These are phyloP conservation scores for Oceanodroma leucorhoa DNA, from an alignment of 2,797 vertebrate species.

Conservation along the genomic window DNA sequence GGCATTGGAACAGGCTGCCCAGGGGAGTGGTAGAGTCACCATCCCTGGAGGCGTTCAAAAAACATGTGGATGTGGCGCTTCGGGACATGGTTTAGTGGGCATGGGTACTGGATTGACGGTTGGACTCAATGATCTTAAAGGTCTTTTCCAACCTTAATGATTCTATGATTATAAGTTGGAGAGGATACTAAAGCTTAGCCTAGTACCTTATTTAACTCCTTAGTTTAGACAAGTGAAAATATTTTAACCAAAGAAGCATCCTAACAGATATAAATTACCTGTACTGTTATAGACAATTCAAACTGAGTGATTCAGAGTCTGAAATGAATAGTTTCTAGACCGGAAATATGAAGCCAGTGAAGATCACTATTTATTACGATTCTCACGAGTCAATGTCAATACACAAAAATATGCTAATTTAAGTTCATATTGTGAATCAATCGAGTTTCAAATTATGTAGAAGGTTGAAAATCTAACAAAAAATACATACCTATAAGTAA, in stretches of 20 bases:
- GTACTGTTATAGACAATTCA: background rate
- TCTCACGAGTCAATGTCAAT: background rate
- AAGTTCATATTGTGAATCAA: background rate
- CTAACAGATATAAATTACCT: background rate
- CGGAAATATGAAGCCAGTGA: background rate
- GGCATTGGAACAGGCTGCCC: too few relatives aligned
- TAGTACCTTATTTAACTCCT: background rate
- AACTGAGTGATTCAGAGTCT: background rate
- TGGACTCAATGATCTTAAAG: too few relatives aligned
- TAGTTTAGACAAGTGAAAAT: background rate
- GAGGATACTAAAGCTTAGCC: background rate
- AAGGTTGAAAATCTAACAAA: background rate
- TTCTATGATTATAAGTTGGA: background rate
- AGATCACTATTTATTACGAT: background rate
- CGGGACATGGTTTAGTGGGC: too few relatives aligned
- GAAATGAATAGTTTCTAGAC: background rate
- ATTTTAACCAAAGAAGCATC: background rate
- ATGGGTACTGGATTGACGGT: too few relatives aligned
- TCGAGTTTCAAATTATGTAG: background rate
- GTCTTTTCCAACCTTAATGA: too few relatives aligned
- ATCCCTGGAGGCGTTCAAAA: too few relatives aligned
- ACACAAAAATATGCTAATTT: background rate
- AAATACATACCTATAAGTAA: background rate
- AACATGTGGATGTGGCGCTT: too few relatives aligned
- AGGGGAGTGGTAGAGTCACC: too few relatives aligned